phyloP scores from a whole-genome alignment of 2,888 invertebrate species.

The Orgyia antiqua region DNA sequence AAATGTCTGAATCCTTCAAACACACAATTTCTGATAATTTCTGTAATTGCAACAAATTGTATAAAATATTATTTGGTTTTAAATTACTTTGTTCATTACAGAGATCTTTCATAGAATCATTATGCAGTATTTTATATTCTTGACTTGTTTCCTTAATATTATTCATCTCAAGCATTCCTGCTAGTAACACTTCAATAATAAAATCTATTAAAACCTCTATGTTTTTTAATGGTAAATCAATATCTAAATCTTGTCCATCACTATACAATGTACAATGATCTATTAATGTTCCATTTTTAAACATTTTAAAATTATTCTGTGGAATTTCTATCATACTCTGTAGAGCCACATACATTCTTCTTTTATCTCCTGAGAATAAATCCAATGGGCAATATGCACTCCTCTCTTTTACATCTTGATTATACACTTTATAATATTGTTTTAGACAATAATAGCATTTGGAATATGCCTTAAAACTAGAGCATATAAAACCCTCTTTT shows the following conservation, averaged over 20 bases:
- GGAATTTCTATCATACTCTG: conserved; percentile 72
- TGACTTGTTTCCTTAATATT: conserved; percentile 14
- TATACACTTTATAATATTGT: conserved; percentile 74
- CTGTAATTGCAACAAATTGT: conserved; percentile 48
- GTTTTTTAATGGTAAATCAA: conserved; percentile 32
- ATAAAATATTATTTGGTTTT: conserved; percentile 31
- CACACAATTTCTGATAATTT: conserved; percentile 35
- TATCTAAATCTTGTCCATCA: conserved; percentile 34
- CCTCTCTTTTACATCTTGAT: conserved; percentile 62
- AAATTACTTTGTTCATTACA: conserved; percentile 32
- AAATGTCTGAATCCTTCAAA: neutral
- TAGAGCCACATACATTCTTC: conserved; percentile 76
- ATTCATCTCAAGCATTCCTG: conserved; percentile 11
- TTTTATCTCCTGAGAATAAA: conserved; percentile 80
- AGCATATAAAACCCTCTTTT: conserved; percentile 80
- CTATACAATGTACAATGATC: conserved; percentile 35
- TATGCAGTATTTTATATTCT: neutral
- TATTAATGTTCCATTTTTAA: conserved; percentile 56
- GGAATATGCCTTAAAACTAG: conserved; percentile 39
- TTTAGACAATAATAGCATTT: conserved; percentile 79
- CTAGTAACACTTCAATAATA: conserved; percentile 44
- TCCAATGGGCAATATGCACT: conserved; percentile 85
- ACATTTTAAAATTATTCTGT: conserved; percentile 82
- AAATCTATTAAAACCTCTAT: conserved; percentile 46
- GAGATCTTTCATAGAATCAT: conserved; percentile 5